Evolutionary conservation across 2,888 invertebrate species (phyloP).

Genomic region (Plebejus argus): DNA sequence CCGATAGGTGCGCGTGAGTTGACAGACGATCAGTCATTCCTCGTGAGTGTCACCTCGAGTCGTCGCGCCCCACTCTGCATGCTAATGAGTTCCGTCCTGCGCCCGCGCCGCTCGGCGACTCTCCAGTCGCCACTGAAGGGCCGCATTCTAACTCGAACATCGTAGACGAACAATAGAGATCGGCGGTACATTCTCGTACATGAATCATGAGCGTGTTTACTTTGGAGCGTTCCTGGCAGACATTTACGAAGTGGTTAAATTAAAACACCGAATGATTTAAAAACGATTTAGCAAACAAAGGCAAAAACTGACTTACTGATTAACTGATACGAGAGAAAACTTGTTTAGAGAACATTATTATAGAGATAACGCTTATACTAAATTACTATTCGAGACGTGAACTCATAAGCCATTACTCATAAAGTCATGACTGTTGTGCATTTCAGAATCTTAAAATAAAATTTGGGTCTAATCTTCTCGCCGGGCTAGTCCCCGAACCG

Average conservation of each 20-base stretch:
- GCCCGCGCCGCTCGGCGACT: conserved; percentile 37
- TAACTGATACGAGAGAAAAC: background rate
- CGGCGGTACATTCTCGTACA: background rate
- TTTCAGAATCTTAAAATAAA: too few relatives aligned
- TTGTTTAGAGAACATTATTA: too few relatives aligned
- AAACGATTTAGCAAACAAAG: background rate
- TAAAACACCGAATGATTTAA: background rate
- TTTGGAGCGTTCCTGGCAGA: background rate
- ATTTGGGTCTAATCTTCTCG: too few relatives aligned
- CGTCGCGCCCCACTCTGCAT: conserved; percentile 48
- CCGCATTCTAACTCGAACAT: background rate
- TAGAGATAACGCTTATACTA: too few relatives aligned
- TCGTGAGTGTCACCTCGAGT: conserved; percentile 56
- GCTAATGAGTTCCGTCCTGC: conserved; percentile 70
- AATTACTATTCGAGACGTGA: too few relatives aligned
- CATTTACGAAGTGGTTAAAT: background rate
- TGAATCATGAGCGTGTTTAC: background rate
- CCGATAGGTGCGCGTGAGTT: conserved; percentile 71
- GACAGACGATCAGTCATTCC: conserved; percentile 74
- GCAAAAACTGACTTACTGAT: background rate
- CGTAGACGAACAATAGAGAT: background rate
- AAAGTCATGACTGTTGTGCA: too few relatives aligned
- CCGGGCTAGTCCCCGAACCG: too few relatives aligned
- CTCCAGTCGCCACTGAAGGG: conserved; percentile 40
- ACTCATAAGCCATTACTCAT: too few relatives aligned